Conservation (phyloP, 2,113 vertebrate species). For the Garra rufa region DNA sequence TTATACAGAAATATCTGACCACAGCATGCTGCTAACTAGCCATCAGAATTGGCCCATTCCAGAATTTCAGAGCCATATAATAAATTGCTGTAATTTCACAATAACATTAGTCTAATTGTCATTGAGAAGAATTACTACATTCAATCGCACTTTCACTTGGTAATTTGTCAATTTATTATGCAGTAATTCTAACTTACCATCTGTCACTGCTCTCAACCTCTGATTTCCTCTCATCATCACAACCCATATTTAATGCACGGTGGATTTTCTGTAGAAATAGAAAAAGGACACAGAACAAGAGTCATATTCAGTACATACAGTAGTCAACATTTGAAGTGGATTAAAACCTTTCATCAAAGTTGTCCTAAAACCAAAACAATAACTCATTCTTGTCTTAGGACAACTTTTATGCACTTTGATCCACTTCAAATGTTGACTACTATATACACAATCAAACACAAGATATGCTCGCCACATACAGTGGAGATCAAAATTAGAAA, state of each 20-base stretch:
- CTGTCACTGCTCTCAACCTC: slow-evolving; percentile 71
- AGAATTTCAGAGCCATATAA: not conserved
- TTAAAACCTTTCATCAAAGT: too few species aligned
- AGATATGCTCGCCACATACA: too few species aligned
- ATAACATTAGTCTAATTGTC: not conserved
- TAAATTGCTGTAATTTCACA: not conserved
- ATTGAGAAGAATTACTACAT: not conserved
- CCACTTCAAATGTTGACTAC: too few species aligned
- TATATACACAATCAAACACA: too few species aligned
- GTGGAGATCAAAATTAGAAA: too few species aligned
- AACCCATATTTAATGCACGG: slow-evolving; percentile 83
- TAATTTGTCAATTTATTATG: not conserved
- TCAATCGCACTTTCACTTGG: not conserved
- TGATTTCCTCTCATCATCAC: slow-evolving; percentile 69
- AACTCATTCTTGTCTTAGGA: too few species aligned
- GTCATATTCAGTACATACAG: too few species aligned
- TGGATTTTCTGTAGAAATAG: slow-evolving; percentile 86
- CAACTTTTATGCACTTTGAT: too few species aligned
- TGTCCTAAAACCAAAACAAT: too few species aligned
- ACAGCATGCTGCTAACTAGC: not conserved
- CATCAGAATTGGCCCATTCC: not conserved
- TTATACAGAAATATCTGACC: not conserved
- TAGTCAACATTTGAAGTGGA: too few species aligned
- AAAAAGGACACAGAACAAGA: slow-evolving; percentile 18
- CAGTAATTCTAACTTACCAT: slow-evolving; percentile 60